Evolutionary conservation across 35 echinoderm and acorn worm species (phyloP), one percentile per base, ranked within the genome.

Genomic region (Acanthaster planci): DNA sequence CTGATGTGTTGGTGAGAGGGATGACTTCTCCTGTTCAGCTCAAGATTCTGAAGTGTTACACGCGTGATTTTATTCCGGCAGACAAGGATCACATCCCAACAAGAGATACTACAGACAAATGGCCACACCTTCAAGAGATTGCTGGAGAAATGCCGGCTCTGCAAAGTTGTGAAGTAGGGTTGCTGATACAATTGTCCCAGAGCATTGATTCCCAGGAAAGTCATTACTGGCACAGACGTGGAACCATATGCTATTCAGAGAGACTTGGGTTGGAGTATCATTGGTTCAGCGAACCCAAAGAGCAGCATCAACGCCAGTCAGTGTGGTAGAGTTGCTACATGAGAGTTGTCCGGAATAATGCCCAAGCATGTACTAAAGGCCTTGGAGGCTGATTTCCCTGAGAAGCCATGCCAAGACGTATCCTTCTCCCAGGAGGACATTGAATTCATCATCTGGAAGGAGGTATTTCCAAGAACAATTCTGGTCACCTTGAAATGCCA

Each of bases 401-500:
- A 35, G 78, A 51, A 52, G 19, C 4, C 40, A 60, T 26, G 52
- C 26, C 22, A 55, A 76, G 0, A 83, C 56, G 21, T 51, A 22
- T 12, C 56, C 14, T 40, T 72, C n/a, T 89, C 59, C 29, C 55
- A 44, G 8, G 57, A 83, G 27, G 80, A 82, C 34, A 16, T 26
- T 18, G 34, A 37, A 2, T 82, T 82, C 42, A 58, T 82, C n/a
- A n/a, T 16, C 7, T 86, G 1, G 37, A 76, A 7, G 32, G 21
- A 5, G 76, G 51, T 30, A 86, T 86, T 30, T 77, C 2, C 0
- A 67, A 84, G 44, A 58, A 38, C 37, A 0, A 3, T 17, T 78
- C 82, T 77, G 80, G 80, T 30, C 80, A 89, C 79, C 83, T 83
- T 31, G 87, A 89, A 42, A 83, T 89, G 87, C 87, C 87, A 29